Percentiles rank a stretch among this genome's conserved stretches.
Evolutionary conservation across 2,113 vertebrate species (phyloP).

Genomic region (Ramphastos sulfuratus): DNA sequence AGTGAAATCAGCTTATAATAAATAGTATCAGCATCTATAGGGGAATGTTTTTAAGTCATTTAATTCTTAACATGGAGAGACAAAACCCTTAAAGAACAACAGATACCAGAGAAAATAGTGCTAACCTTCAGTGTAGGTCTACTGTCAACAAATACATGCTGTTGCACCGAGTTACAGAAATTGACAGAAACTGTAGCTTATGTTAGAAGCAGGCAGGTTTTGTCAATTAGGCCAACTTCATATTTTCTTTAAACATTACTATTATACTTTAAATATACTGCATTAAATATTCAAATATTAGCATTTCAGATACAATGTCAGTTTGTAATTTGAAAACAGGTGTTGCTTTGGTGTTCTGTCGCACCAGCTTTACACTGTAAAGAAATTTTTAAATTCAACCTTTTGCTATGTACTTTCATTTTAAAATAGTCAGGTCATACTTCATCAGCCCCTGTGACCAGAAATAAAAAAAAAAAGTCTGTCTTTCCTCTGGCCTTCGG

Average conservation of each 20-base stretch:
- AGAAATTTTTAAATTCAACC: not conserved
- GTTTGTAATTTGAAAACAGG: not conserved
- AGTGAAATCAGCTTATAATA: not conserved
- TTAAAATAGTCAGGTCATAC: not conserved
- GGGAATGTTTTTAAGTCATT: not conserved
- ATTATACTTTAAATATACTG: not conserved
- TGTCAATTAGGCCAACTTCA: not conserved
- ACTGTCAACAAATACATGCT: not conserved
- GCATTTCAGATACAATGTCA: not conserved
- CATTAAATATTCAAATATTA: not conserved
- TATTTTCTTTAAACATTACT: not conserved
- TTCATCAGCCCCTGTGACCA: not conserved
- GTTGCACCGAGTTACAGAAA: not conserved
- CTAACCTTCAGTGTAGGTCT: not conserved
- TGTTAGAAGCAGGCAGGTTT: not conserved
- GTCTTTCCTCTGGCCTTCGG: not conserved
- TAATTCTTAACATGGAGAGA: not conserved
- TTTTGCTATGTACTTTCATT: not conserved
- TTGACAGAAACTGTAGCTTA: not conserved
- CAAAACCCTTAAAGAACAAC: not conserved
- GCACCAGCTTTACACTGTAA: not conserved
- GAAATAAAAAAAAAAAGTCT: too few species aligned
- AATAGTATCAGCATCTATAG: not conserved
- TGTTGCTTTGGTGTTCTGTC: not conserved
- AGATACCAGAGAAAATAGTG: not conserved